phyloP scores from a whole-genome alignment of 2,888 invertebrate genomes.

The Bugula neritina region DNA sequence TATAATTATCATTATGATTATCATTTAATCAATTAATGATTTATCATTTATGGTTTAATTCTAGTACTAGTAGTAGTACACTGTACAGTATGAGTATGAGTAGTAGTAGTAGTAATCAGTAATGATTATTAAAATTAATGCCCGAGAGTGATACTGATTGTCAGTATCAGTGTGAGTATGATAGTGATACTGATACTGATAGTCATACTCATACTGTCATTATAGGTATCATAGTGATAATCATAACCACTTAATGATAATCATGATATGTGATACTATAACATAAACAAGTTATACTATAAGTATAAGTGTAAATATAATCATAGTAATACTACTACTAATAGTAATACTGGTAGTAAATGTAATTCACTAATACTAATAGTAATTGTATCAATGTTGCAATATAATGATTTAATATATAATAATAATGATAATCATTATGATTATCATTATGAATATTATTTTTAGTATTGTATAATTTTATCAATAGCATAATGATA shows the following conservation, averaged over 20 bases:
- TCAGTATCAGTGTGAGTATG: background rate
- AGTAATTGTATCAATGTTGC: background rate
- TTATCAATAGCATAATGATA: too few relatives aligned
- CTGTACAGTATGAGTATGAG: too few relatives aligned
- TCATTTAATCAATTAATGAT: too few relatives aligned
- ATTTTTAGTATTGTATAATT: too few relatives aligned
- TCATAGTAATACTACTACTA: background rate
- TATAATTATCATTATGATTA: too few relatives aligned
- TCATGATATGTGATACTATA: too few relatives aligned
- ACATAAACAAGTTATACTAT: too few relatives aligned
- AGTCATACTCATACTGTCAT: background rate
- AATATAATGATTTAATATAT: background rate
- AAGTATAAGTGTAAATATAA: background rate
- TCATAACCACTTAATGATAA: too few relatives aligned
- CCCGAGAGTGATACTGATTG: background rate
- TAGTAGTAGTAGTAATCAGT: too few relatives aligned
- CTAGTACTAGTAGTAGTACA: too few relatives aligned
- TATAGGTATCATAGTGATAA: too few relatives aligned
- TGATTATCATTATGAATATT: background rate
- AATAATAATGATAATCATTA: background rate
- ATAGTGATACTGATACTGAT: background rate
- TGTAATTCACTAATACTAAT: background rate
- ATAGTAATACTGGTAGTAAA: background rate
- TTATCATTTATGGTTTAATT: too few relatives aligned
- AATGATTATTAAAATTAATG: background rate